Evolutionary conservation across 2,888 invertebrate species (phyloP).

Genomic region (Agonopterix subpropinquella): DNA sequence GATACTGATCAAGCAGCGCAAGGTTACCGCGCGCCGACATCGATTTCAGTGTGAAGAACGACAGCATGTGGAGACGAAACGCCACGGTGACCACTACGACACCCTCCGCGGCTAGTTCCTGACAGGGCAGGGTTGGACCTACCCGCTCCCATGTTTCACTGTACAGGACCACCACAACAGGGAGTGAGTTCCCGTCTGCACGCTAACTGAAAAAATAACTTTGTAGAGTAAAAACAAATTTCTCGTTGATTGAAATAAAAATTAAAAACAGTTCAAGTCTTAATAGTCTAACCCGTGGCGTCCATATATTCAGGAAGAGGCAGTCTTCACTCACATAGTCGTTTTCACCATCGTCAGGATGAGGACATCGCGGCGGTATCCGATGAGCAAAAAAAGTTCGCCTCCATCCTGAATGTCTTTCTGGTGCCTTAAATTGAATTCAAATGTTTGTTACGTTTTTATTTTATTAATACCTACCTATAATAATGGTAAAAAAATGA

Average conservation of each 20-base stretch:
- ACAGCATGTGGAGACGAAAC: constrained; percentile 82
- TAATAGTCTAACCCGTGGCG: constrained; percentile 78
- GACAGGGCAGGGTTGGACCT: constrained; percentile 76
- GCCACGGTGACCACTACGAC: constrained; percentile 81
- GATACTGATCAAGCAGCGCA: constrained; percentile 89
- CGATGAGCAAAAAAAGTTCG: constrained; percentile 81
- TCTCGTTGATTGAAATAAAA: neutral
- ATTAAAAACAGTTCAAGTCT: too few species aligned
- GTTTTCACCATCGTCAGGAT: constrained; percentile 48
- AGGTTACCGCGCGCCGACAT: constrained; percentile 85
- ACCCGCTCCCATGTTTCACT: constrained; percentile 76
- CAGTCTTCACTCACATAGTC: constrained; percentile 83
- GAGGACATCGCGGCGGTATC: constrained; percentile 82
- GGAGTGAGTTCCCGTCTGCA: constrained; percentile 70
- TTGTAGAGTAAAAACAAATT: neutral
- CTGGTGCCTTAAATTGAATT: constrained; percentile 76
- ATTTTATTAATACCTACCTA: neutral
- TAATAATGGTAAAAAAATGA: neutral
- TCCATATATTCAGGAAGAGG: constrained; percentile 93
- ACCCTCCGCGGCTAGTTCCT: constrained; percentile 83
- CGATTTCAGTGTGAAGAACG: constrained; percentile 77
- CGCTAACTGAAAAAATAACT: constrained; percentile 46
- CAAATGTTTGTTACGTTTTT: neutral
- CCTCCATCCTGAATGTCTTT: constrained; percentile 82
- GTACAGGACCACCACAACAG: constrained; percentile 83